Base-by-base conservation (phyloP, 1,140 invertebrate genomes). In the Amphibalanus amphitrite region DNA sequence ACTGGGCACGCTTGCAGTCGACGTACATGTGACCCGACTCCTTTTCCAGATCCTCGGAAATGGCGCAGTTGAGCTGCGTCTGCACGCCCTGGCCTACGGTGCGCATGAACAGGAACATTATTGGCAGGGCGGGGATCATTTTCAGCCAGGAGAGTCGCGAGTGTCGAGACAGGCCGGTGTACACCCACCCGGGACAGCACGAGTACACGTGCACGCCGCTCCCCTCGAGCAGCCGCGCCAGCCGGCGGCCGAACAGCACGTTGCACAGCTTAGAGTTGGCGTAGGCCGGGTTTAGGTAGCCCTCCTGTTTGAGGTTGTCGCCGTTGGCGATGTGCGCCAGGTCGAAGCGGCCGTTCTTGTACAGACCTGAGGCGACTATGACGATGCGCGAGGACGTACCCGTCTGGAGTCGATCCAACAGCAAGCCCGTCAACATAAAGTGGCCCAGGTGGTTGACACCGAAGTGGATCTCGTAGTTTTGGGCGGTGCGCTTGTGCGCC, bases 381-480 rank as follows among this genome's bases (percentile, higher is more conserved):
- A 86, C 82, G 69, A 86, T 79, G 75, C 85, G 86, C 72, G 69
- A 71, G 64, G 69, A 29, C 0, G 74, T 67, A 0, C 73, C 72
- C n/a, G 38, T 29, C 59, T 74, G 29, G 30, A 75, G 69, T 26
- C 59, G 69, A 3, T 71, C 33, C 65, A 95, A 75, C 0, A 97
- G 80, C 65, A 97, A 82, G 79, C 92, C 88, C 0, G 94, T 95
- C 6, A 95, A 83, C 10, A 93, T 82, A 82, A 96, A 97, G 78
- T 94, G 93, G 25, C 93, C 91, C 77, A 94, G 85, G 79, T 96
- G 88, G 83, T 97, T 97, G 1, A 93, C 90, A n/a, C 91, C 93
- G 26, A 95, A 80, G 74, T 93, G 90, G 76, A 88, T 85, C 82
- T 97, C 93, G 76, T 95, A 89, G 30, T 92, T 92, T 79, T 97